phyloP scores from a whole-genome alignment of 1,140 invertebrate species.

The Magallana gigas region DNA sequence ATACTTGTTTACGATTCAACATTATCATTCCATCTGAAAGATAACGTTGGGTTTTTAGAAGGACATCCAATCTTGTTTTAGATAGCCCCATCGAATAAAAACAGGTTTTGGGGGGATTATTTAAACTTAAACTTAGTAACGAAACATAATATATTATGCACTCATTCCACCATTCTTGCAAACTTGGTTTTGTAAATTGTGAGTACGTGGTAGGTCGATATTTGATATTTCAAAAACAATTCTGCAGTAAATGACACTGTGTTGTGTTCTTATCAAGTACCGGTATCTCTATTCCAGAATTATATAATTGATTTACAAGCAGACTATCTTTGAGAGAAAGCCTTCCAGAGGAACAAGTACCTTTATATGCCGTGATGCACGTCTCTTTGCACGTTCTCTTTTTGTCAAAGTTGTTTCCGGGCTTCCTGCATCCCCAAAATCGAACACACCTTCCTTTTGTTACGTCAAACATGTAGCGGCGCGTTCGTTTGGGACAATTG shows the following conservation, averaged over 20 bases:
- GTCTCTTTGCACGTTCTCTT: slow-evolving; percentile 49
- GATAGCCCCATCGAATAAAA: slow-evolving; percentile 3
- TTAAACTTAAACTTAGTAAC: too few relatives aligned
- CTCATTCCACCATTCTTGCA: neutral
- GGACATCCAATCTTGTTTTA: slow-evolving; percentile 16
- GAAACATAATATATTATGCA: neutral
- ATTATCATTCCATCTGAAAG: neutral
- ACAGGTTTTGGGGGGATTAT: neutral
- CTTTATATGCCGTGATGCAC: slow-evolving; percentile 31
- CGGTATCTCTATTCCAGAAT: too few relatives aligned
- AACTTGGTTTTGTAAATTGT: too few relatives aligned
- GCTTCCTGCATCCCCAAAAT: slow-evolving; percentile 44
- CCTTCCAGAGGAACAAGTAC: neutral
- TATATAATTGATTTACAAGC: too few relatives aligned
- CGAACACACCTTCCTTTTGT: slow-evolving; percentile 43
- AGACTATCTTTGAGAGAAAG: too few relatives aligned
- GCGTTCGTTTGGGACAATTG: slow-evolving; percentile 2
- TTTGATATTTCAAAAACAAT: too few relatives aligned
- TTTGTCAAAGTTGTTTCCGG: slow-evolving; percentile 45
- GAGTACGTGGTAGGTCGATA: too few relatives aligned
- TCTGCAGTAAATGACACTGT: too few relatives aligned
- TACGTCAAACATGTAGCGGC: slow-evolving; percentile 47
- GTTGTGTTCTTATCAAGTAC: too few relatives aligned
- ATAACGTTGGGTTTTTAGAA: slow-evolving; percentile 21
- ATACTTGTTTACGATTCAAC: slow-evolving; percentile 34